Evolutionary conservation across 2,113 vertebrate species (phyloP), one percentile per base, ranked within the genome.

Genomic region (Morone saxatilis): DNA sequence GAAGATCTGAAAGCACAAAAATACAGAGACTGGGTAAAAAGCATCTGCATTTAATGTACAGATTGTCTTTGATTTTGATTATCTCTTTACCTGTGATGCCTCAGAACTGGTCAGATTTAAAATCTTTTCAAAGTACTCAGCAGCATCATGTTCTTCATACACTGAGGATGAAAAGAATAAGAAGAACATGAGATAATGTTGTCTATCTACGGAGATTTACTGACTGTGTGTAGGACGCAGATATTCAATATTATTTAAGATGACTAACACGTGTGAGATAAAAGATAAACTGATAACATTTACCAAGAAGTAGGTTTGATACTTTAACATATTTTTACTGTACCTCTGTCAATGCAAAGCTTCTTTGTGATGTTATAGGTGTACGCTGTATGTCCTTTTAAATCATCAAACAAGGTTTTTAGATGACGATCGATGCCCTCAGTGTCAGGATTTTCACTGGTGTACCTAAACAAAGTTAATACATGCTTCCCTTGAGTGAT

Each of bases 41-140:
- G 25, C 16, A 3, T 36, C n/a, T n/a, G n/a, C 2, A 45, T 14
- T 60, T 1, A 14, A 65, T 1, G 0, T 11, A 7, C 5, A 25
- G 10, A 43, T 40, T 57, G 3, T 8, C 25, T 67, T 43, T 5
- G 1, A n/a, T 43, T 4, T 31, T 20, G 8, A 19, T 53, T 3
- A 57, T 25, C 22, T 53, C 1, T 45, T n/a, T 65, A 87, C 94
- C 89, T 90, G 0, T 1, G 88, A 89, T 7, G 71, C 71, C 5
- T 47, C 47, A 41, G 22, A 20, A 20, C 69, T 80, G 25, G 77
- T 63, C 72, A 69, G 43, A 38, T 56, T 79, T 63, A 94, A 65
- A n/a, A 90, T 93, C 82, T 81, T 94, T 80, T 92, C 84, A 82
- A 88, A 92, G 69, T 88, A 94, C 65, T 94, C 93, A 0, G 90